These are phyloP conservation scores for Caloenas nicobarica DNA, from an alignment of 2,113 vertebrate species.

Conservation along the genomic window DNA sequence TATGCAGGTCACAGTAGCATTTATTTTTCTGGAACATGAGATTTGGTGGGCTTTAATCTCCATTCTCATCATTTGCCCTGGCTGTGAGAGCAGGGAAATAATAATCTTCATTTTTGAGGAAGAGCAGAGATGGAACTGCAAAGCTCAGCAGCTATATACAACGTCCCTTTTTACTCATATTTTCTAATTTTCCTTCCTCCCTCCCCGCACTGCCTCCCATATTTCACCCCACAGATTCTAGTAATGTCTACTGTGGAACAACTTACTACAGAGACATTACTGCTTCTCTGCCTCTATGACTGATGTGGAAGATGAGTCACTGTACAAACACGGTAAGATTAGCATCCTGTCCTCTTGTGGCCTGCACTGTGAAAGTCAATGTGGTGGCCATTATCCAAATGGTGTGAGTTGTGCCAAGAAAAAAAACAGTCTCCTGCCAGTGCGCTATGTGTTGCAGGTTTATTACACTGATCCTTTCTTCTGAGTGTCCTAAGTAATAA, in stretches of 20 bases:
- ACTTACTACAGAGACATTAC: neutral
- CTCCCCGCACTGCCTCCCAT: neutral
- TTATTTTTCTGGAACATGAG: neutral
- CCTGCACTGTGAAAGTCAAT: conserved; percentile 32
- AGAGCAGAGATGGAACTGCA: neutral
- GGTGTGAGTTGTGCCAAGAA: conserved; percentile 23
- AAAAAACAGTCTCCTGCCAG: conserved; percentile 5
- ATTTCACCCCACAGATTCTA: neutral
- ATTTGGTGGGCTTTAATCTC: neutral
- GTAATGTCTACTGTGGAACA: neutral
- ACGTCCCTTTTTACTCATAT: neutral
- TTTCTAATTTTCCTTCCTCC: neutral
- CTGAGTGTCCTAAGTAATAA: conserved; percentile 10
- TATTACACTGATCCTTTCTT: conserved; percentile 7
- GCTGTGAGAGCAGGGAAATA: neutral
- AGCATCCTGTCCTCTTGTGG: conserved; percentile 5
- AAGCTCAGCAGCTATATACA: neutral
- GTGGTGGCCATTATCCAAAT: conserved; percentile 50
- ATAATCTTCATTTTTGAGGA: neutral
- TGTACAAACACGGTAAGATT: conserved; percentile 30
- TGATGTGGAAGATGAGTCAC: conserved; percentile 34
- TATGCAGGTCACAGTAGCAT: neutral
- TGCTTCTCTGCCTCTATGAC: neutral
- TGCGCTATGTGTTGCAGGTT: neutral
- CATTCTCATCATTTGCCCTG: neutral